Base-by-base conservation (phyloP, 2,113 vertebrate genomes). In the Tichodroma muraria region DNA sequence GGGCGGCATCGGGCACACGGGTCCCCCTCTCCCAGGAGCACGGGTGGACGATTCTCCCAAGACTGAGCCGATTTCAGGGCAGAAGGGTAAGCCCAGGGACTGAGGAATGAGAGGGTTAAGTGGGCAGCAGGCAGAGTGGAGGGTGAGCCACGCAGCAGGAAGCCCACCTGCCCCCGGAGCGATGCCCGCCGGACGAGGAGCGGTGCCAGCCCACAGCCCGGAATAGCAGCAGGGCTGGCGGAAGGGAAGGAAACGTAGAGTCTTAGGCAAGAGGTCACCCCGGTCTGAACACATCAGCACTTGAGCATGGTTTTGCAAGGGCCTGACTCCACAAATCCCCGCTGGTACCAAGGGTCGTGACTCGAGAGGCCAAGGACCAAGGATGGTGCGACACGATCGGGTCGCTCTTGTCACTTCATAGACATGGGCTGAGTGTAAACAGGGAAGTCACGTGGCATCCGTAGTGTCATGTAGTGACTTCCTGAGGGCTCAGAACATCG, bases 1-100 rank as follows among this genome's bases (percentile, higher is more conserved):
- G 0, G 66, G 37, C 1, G 2, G 28, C 38, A 47, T 25, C 3
- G 1, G 38, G 20, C 4, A 2, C 24, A 4, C 0, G 3, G 37
- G 11, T 45, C n/a, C 49, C 68, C 10, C 52, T 88, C 40, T 52
- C 25, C 45, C 22, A 15, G 14, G 5, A 65, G 22, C 0, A 4
- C 0, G 50, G 7, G 33, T 8, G 19, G 33, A 33, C 1, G 1
- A 19, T 31, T 56, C 20, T 28, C 24, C 31, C 14, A 56, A n/a
- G 33, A 54, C 0, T 1, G 6, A 69, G 28, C 3, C 13, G 4
- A 63, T 42, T 65, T 71, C 21, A 71, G 50, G 33, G 20, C 31
- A 60, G 37, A 33, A 33, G 21, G 25, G 1, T 8, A n/a, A 69
- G 20, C 18, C 21, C 6, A 50, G 27, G 24, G 33, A 69, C 15